Conservation (phyloP, 2,888 invertebrate genomes). For the Acleris laterana region DNA sequence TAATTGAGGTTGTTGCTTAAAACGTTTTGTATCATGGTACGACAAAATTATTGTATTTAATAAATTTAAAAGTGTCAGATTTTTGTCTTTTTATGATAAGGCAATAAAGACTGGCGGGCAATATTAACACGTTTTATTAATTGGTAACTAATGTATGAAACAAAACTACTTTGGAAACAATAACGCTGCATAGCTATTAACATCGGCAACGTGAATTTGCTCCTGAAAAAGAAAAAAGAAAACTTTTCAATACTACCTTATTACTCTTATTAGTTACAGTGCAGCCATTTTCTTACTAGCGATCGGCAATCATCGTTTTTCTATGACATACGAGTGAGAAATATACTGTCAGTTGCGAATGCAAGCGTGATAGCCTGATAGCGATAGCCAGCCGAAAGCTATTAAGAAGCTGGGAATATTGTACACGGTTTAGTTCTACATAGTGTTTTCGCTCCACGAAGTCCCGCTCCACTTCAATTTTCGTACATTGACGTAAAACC, state of each 20-base stretch:
- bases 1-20: slow-evolving; percentile 49
- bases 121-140: not conserved
- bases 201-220: slow-evolving; percentile 87
- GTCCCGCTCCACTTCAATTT: not conserved
- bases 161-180: slow-evolving; percentile 51
- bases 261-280: too few relatives aligned
- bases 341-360: too few relatives aligned
- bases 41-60: slow-evolving; percentile 71
- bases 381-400: too few relatives aligned
- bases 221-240: slow-evolving; percentile 80
- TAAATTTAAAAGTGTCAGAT: slow-evolving; percentile 63
- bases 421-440: too few relatives aligned
- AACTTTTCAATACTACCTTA: not conserved
- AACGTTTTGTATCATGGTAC: slow-evolving; percentile 67
- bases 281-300: too few relatives aligned
- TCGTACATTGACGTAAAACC: too few relatives aligned
- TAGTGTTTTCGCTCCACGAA: too few relatives aligned
- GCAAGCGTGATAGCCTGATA: too few relatives aligned
- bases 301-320: too few relatives aligned
- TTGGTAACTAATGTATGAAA: slow-evolving; percentile 13
- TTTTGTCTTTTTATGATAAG: slow-evolving; percentile 36
- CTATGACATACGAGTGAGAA: too few relatives aligned
- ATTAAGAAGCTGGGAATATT: too few relatives aligned
- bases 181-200: slow-evolving; percentile 84
- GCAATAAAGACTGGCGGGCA: slow-evolving; percentile 7